phyloP scores from a whole-genome alignment of 2,113 vertebrate genomes.

The Cyrtonyx montezumae region DNA sequence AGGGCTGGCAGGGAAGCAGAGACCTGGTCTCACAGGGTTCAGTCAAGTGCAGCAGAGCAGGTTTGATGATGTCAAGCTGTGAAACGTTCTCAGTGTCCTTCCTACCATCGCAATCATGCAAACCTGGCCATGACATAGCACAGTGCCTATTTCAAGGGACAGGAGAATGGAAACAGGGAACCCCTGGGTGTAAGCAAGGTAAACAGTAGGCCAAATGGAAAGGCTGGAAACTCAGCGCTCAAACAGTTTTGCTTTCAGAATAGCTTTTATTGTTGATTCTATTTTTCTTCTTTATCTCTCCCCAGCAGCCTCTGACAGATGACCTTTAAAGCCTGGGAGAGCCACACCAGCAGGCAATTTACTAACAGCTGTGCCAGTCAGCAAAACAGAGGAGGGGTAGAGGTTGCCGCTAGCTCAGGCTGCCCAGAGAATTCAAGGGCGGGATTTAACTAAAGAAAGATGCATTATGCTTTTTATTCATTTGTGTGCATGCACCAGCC shows the following conservation, averaged over 20 bases:
- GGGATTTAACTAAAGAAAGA: conserved; percentile 71
- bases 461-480: conserved; percentile 55
- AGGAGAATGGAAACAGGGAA: neutral
- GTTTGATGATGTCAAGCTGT: neutral
- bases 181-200: neutral
- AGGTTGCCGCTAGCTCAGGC: neutral
- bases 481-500: neutral
- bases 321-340: conserved; percentile 59
- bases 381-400: conserved; percentile 45
- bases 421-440: neutral
- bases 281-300: conserved; percentile 65
- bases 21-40: neutral
- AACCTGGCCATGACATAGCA: rapidly evolving
- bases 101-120: rapidly evolving
- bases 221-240: neutral
- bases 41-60: neutral
- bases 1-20: neutral
- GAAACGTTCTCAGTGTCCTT: neutral
- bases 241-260: neutral
- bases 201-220: conserved; percentile 10
- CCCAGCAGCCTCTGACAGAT: conserved; percentile 66
- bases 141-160: rapidly evolving
- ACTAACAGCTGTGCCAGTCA: conserved; percentile 73
- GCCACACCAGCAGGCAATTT: conserved; percentile 63
- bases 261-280: neutral